Evolutionary conservation across 2,888 invertebrate genomes (phyloP), one percentile per base, ranked within the genome.

Genomic region (Caenorhabditis angaria): DNA sequence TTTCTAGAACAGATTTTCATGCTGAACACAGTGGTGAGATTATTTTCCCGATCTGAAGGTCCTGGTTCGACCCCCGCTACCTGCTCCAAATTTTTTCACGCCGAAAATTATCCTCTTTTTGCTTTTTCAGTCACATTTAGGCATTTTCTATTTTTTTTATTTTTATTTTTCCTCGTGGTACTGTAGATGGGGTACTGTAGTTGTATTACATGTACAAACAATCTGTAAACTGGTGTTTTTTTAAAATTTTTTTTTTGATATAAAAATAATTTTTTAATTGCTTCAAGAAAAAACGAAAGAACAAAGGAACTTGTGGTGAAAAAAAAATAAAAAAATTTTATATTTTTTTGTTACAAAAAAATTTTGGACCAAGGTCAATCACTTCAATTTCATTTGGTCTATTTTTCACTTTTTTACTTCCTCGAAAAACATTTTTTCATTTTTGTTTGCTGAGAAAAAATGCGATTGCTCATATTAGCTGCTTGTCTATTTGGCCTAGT

Each of bases 241-340:
- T 14, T 41, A 18, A 10, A 10, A 18, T 41, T 41, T 41, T 41
- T 41, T 41, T 14, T 41, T 41, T 41, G 3, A 12, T 3, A 41
- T 18, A 41, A 18, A 41, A 41, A 41, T 18, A 41, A 41, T 41
- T 41, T 41, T 14, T n/a, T n/a, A n/a, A n/a, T n/a, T n/a, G n/a
- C n/a, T n/a, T n/a, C n/a, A n/a, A n/a, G n/a, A 12, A 6, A 32
- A 32, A 32, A 14, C 14, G 41, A 18, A 41, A 5, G 14, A 41
- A 41, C 41, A 41, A 41, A 41, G 41, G 18, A 41, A 41, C 41
- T 41, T 41, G n/a, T n/a, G n/a, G n/a, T n/a, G n/a, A n/a, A n/a
- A n/a, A n/a, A n/a, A n/a, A n/a, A n/a, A n/a, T n/a, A n/a, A n/a
- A 41, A 8, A 32, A 32, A 41, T 18, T 41, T 12, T 41, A 10